A percentile compares a stretch with the other conserved stretches of the same genome.
Conservation (phyloP, 2,113 vertebrate genomes). For the Dinomys branickii region DNA sequence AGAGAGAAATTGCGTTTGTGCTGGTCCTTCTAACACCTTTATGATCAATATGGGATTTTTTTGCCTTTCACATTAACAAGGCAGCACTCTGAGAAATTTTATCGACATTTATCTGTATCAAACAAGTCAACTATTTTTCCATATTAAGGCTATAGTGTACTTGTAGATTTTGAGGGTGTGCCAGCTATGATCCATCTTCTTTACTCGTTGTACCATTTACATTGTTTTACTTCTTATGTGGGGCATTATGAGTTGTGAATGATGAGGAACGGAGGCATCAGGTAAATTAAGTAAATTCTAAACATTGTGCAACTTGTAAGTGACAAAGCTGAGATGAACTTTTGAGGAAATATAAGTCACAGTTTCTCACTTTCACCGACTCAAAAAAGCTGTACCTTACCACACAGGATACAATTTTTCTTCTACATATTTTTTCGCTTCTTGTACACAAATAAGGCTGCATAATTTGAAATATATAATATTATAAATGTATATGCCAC, state of each 20-base stretch:
- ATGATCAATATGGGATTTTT: neutral
- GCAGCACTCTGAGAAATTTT: neutral
- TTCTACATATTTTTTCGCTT: neutral
- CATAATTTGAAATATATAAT: neutral
- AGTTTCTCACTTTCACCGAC: neutral
- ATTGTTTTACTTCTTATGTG: neutral
- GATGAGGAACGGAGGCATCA: neutral
- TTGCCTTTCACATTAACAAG: neutral
- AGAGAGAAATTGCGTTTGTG: neutral
- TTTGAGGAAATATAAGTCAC: neutral
- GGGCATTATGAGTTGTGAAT: neutral
- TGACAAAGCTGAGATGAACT: slow-evolving; percentile 12
- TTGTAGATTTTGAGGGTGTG: neutral
- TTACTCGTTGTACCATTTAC: neutral
- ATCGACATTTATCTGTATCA: neutral
- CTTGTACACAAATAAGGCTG: neutral
- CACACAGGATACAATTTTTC: neutral
- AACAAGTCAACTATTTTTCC: neutral
- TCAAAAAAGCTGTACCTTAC: neutral
- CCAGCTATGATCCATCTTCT: neutral
- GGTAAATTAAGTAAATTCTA: neutral
- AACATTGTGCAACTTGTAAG: neutral
- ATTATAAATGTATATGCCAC: neutral
- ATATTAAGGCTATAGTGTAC: neutral
- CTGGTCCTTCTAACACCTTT: neutral